These are phyloP conservation scores for Elgaria multicarinata DNA, from an alignment of 2,113 vertebrate species.

Conservation along the genomic window DNA sequence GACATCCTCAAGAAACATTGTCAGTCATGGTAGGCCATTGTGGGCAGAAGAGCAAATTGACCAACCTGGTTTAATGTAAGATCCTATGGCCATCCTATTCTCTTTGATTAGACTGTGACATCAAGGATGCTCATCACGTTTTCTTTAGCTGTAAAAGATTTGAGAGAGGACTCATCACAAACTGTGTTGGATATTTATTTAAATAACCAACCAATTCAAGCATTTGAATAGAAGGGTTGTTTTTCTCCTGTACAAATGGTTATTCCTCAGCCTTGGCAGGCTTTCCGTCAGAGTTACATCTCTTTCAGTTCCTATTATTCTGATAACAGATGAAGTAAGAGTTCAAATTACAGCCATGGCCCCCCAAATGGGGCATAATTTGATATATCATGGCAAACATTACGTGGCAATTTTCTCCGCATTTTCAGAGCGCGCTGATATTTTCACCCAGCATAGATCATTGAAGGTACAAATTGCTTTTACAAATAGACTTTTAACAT, in stretches of 20 bases:
- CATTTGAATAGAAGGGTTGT: not conserved
- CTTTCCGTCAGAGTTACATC: constrained; percentile 8
- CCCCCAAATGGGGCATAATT: constrained; percentile 34
- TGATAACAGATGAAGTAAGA: constrained; percentile 29
- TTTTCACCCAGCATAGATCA: constrained; percentile 19
- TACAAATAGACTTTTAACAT: constrained; percentile 33
- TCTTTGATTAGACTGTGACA: not conserved
- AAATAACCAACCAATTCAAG: not conserved
- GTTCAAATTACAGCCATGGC: constrained; percentile 36
- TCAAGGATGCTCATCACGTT: not conserved
- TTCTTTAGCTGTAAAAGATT: not conserved
- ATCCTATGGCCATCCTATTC: not conserved
- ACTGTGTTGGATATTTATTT: not conserved
- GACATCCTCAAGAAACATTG: not conserved
- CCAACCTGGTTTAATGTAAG: not conserved
- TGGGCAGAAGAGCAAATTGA: not conserved
- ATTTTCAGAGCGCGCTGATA: constrained; percentile 4
- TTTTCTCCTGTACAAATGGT: not conserved
- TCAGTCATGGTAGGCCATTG: not conserved
- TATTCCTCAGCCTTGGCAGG: not conserved
- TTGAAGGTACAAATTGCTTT: constrained; percentile 40
- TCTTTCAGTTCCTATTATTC: constrained; percentile 25
- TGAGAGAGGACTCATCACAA: not conserved
- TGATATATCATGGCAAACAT: constrained; percentile 18
- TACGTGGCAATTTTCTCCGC: constrained; percentile 23